A percentile compares a stretch with the other conserved stretches of the same genome.
These are phyloP conservation scores for Solenopsis fugax DNA, from an alignment of 1,140 invertebrate species.

Conservation along the genomic window DNA sequence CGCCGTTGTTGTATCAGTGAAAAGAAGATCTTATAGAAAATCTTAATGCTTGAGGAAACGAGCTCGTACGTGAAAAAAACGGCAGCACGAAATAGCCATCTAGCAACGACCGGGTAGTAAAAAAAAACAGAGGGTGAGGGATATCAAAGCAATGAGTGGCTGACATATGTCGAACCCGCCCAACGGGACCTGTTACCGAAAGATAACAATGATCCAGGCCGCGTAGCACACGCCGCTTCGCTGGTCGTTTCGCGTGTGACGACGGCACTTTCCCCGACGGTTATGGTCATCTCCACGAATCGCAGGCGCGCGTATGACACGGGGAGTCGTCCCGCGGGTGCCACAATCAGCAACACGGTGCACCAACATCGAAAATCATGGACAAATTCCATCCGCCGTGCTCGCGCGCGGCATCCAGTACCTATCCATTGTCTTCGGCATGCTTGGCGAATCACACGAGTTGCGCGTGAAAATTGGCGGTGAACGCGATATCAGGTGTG, in stretches of 20 bases:
- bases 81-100: background rate
- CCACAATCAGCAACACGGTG: background rate
- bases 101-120: conserved; percentile 16
- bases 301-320: background rate
- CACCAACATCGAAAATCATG: conserved; percentile 61
- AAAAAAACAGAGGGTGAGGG: background rate
- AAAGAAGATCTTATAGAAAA: background rate
- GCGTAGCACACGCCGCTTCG: background rate
- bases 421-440: conserved; percentile 47
- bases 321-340: conserved; percentile 40
- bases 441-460: background rate
- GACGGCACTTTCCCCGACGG: conserved; percentile 40
- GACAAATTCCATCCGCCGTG: conserved; percentile 19
- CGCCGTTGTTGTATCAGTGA: background rate
- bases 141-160: conserved; percentile 27
- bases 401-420: conserved; percentile 3
- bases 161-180: conserved; percentile 10
- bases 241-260: conserved; percentile 56
- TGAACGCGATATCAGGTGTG: background rate
- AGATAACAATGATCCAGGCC: conserved; percentile 70
- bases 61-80: background rate
- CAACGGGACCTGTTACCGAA: conserved; percentile 65
- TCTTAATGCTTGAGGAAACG: conserved; percentile 23
- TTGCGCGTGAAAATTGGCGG: background rate
- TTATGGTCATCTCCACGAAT: conserved; percentile 65